Percentiles rank a stretch among this genome's conserved stretches.
Conservation (phyloP, 2,797 vertebrate genomes). For the Leuciscus waleckii region DNA sequence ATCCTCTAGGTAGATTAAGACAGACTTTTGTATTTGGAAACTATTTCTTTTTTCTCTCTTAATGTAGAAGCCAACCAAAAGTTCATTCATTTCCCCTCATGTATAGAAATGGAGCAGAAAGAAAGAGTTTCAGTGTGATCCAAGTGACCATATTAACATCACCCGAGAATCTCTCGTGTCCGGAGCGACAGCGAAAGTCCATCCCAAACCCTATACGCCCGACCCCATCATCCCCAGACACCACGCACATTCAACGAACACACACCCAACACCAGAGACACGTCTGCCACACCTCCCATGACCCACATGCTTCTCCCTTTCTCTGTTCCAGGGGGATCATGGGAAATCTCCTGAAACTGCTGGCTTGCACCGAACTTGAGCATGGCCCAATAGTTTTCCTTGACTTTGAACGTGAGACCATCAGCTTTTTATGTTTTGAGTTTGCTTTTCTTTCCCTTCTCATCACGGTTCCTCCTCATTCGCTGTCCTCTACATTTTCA, state of each 20-base stretch:
- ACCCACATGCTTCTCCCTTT: slow-evolving; percentile 84
- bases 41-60: slow-evolving; percentile 11
- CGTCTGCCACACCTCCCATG: slow-evolving; percentile 72
- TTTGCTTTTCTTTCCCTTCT: slow-evolving; percentile 73
- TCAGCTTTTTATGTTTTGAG: slow-evolving; percentile 75
- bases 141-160: slow-evolving; percentile 67
- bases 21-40: slow-evolving; percentile 15
- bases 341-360: slow-evolving; percentile 97
- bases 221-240: slow-evolving; percentile 60
- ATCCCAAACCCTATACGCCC: slow-evolving; percentile 66
- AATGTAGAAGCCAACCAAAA: not conserved
- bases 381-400: slow-evolving; percentile 98
- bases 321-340: slow-evolving; percentile 95
- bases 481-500: slow-evolving; percentile 60
- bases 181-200: slow-evolving; percentile 37
- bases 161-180: slow-evolving; percentile 60
- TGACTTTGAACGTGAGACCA: slow-evolving; percentile 98
- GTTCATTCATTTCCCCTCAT: not conserved
- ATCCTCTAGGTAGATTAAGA: slow-evolving; percentile 15
- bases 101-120: slow-evolving; percentile 52
- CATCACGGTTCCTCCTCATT: slow-evolving; percentile 53
- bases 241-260: slow-evolving; percentile 49
- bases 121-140: slow-evolving; percentile 70
- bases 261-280: slow-evolving; percentile 62
- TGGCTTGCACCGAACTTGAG: slow-evolving; percentile 95